Conservation (phyloP, 2,797 vertebrate genomes). For the Sylvia borin region DNA sequence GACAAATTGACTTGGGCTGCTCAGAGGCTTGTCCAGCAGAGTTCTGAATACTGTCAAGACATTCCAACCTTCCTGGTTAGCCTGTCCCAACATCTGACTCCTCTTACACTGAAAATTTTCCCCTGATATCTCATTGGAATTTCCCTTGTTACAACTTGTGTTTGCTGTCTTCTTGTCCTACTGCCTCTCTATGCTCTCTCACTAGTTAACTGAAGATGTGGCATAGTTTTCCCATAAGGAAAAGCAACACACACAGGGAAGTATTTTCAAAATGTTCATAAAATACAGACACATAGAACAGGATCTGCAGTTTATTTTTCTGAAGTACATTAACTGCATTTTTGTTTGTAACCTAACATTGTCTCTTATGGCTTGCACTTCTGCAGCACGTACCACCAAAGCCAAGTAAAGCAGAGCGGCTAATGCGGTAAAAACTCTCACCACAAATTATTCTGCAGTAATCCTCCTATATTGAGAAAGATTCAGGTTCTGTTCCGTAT, state of each 20-base stretch:
- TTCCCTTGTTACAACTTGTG: not conserved
- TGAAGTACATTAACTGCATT: not conserved
- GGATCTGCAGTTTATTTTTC: not conserved
- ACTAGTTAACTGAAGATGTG: not conserved
- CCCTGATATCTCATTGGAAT: not conserved
- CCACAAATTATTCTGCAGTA: not conserved
- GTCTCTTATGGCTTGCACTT: not conserved
- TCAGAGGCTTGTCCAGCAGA: not conserved
- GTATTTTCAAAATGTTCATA: not conserved
- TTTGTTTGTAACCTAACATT: not conserved
- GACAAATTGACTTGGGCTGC: not conserved
- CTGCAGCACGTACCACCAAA: not conserved
- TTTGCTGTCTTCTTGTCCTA: not conserved
- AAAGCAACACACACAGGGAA: not conserved
- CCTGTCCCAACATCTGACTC: not conserved
- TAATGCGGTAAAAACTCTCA: not conserved
- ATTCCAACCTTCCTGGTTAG: not conserved
- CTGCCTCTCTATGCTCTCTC: not conserved
- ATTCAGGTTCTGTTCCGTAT: fast-evolving
- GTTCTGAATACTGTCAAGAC: not conserved
- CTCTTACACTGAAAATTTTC: fast-evolving
- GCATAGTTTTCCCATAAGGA: not conserved
- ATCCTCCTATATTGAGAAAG: not conserved
- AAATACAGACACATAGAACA: fast-evolving
- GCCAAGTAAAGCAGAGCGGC: too few relatives aligned